These are phyloP conservation scores for Metaphire vulgaris DNA, from an alignment of 1,140 invertebrate species.

Conservation along the genomic window DNA sequence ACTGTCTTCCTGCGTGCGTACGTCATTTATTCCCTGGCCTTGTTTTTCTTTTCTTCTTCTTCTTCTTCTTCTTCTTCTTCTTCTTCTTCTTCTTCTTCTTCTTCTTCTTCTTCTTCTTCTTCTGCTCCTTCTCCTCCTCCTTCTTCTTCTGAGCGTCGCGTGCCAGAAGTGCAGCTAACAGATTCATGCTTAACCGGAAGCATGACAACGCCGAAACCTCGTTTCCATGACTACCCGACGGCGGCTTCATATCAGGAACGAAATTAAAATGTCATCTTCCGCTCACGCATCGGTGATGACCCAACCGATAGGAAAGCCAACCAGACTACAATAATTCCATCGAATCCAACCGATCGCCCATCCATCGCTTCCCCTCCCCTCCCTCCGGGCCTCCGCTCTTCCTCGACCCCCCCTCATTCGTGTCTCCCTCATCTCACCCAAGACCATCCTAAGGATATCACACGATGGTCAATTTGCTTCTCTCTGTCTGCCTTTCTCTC, in stretches of 20 bases:
- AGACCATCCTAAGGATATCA: too few species aligned
- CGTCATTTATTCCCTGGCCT: not conserved
- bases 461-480: too few species aligned
- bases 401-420: not conserved
- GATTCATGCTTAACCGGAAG: not conserved
- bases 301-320: not conserved
- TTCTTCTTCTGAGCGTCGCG: too few species aligned
- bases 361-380: not conserved
- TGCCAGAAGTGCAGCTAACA: not conserved
- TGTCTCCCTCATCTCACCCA: not conserved
- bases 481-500: too few species aligned
- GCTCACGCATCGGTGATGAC: not conserved
- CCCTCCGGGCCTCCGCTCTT: not conserved
- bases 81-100: not conserved
- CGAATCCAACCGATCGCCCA: not conserved
- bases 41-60: not conserved
- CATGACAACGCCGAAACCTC: too few species aligned
- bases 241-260: not conserved
- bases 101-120: not conserved
- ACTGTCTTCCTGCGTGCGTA: not conserved
- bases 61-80: not conserved
- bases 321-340: not conserved
- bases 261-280: conserved; percentile 1
- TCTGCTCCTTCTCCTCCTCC: not conserved
- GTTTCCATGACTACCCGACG: not conserved